Evolutionary conservation across 2,888 invertebrate genomes (phyloP), one percentile per base, ranked within the genome.

Genomic region (Branchipolynoe longqiensis): DNA sequence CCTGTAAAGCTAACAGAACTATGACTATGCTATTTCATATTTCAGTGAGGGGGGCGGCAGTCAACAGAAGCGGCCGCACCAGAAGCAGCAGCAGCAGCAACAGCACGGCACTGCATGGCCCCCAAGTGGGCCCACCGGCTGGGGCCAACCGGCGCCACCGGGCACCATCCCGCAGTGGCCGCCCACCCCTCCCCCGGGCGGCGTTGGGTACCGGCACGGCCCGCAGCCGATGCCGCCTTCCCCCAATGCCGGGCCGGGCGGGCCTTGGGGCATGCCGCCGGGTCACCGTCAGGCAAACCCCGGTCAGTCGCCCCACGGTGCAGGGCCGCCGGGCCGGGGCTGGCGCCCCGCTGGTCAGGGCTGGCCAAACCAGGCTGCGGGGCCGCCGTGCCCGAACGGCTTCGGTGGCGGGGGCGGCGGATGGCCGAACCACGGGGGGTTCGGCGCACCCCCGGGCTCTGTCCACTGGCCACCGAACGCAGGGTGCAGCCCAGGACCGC

Each of bases 121-220:
- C 1, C 69, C 69, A 4, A 4, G 14, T 22, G 69, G 38, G 12
- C 38, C 69, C 38, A 56, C 6, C 56, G 31, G 31, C 25, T 62
- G 62, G 62, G 25, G 28, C 12, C 62, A 62, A 31, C 62, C 62
- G 1, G n/a, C n/a, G n/a, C 28, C 62, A 31, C 62, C 62, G 12
- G 28, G 28, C 6, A 31, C 36, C 69, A n/a, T 69, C 36, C 69
- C 69, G 2, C 69, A 69, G 69, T 69, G 69, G 69, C 69, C 69
- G 33, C 69, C 69, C 14, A 38, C 69, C 38, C 69, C 69, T 6
- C 69, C 69, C 36, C 69, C 69, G 33, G 69, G 36, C 12, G 69
- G 69, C 12, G 38, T 38, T 25, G 69, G 69, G 14, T 69, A 69
- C 69, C 18, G 69, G 38, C 36, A 69, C 22, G 18, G 36, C 1